Evolutionary conservation across 2,113 vertebrate genomes (phyloP).

Genomic region (Phalacrocorax carbo): DNA sequence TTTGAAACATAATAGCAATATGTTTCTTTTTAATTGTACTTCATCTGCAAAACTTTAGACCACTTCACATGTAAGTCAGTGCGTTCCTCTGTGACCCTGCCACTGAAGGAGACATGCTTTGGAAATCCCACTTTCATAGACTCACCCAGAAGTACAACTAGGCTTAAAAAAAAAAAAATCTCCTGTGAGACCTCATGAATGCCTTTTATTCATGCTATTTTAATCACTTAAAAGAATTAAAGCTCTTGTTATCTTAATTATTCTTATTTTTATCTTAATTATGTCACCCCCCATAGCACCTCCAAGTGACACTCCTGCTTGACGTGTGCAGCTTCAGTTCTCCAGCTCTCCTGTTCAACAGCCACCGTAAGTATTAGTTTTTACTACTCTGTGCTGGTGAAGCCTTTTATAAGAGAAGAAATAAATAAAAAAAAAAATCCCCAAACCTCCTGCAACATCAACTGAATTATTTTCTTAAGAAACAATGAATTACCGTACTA

Average conservation of each 20-base stretch:
- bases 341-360: not conserved
- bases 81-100: not conserved
- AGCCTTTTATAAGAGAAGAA: not conserved
- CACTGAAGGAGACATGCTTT: not conserved
- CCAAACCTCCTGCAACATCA: not conserved
- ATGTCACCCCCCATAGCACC: not conserved
- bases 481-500: not conserved
- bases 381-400: not conserved
- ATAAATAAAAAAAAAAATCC: not conserved
- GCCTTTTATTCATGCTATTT: not conserved
- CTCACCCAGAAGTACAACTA: not conserved
- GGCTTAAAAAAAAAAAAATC: not conserved
- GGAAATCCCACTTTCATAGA: not conserved
- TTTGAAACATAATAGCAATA: not conserved
- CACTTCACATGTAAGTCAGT: not conserved
- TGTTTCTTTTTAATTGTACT: not conserved
- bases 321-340: not conserved
- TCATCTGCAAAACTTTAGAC: not conserved
- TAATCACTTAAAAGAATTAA: constrained; percentile 13
- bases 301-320: not conserved
- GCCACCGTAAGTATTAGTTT: not conserved
- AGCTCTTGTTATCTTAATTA: not conserved
- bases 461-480: constrained; percentile 2
- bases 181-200: not conserved
- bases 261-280: constrained; percentile 19